phyloP scores from a whole-genome alignment of 64 coral and sea anemone genomes.

The Pocillopora damicornis region DNA sequence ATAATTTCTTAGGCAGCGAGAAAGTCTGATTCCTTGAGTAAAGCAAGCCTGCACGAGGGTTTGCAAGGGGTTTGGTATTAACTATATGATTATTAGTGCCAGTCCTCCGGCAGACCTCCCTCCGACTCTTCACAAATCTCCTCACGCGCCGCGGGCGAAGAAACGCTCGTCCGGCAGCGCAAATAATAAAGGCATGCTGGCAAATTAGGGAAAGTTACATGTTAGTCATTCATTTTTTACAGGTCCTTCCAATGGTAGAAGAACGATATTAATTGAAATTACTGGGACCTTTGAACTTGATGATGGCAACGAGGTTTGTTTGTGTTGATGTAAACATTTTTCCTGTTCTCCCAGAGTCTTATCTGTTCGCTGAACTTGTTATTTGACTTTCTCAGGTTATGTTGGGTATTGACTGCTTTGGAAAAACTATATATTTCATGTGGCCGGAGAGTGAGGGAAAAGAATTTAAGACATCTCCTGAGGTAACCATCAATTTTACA shows the following conservation, averaged over 20 bases:
- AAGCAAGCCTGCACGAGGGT: no score
- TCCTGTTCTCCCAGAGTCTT: no score
- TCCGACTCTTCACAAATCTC: no score
- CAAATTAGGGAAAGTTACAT: no score
- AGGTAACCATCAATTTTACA: not conserved
- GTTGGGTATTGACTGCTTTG: not conserved
- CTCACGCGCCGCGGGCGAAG: no score
- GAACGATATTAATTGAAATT: not conserved
- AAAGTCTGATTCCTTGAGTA: no score
- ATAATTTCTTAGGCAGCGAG: no score
- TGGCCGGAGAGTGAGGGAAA: not conserved
- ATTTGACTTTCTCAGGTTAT: not conserved
- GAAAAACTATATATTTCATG: not conserved
- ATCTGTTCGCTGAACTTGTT: not conserved
- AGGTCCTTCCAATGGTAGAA: not conserved
- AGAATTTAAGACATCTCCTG: not conserved
- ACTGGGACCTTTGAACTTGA: not conserved
- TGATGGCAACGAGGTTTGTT: not conserved
- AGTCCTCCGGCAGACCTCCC: no score
- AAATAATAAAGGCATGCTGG: no score
- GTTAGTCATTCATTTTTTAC: not conserved
- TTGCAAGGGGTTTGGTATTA: no score
- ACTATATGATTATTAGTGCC: no score
- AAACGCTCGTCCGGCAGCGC: no score
- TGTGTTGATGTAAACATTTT: not conserved